Base-by-base conservation (phyloP, 2,113 vertebrate species). In the Ciconia maguari region DNA sequence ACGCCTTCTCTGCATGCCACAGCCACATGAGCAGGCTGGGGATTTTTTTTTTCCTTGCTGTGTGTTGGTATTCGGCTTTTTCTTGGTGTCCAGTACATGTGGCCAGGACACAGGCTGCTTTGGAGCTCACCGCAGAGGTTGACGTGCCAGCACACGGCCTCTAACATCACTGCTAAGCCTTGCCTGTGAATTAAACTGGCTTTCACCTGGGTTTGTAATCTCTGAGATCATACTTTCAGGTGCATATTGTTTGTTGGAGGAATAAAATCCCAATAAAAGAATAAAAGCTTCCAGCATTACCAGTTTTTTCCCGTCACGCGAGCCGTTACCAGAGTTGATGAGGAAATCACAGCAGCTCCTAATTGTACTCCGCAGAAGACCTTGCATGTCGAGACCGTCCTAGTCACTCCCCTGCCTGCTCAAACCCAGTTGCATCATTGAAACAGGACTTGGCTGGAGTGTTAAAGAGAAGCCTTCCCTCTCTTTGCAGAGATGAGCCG, bases 221-320 rank as follows among this genome's bases (percentile, higher is more conserved):
- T 68, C 92, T 90, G 90, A 95, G 80, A 52, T 89, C 89, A 92
- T 81, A 84, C 83, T 92, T 90, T 84, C 69, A 92, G 86, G 80
- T 76, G 32, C 2, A 3, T 9, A 26, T 34, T 88, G 34, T 64
- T 92, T 77, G 38, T 30, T 70, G 57, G 52, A 89, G 65, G 60
- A 78, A 70, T 49, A 68, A 79, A 90, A 75, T 70, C 55, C 66
- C 57, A 42, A 24, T 48, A 80, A 93, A 91, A 74, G 87, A 61
- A 83, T 88, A 88, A 95, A 95, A 86, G 46, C 36, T 86, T 77
- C 51, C 62, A 89, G 74, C 1, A 1, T 81, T 88, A 86, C 25
- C 42, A 69, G 21, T 78, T 93, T 90, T 72, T 61, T 64, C 42
- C 54, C 13, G 65, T 60, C 89, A 52, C 0, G 0, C 2, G 15